Evolutionary conservation across 2,888 invertebrate species (phyloP), one percentile per base, ranked within the genome.

Genomic region (Lacanobia oleracea): DNA sequence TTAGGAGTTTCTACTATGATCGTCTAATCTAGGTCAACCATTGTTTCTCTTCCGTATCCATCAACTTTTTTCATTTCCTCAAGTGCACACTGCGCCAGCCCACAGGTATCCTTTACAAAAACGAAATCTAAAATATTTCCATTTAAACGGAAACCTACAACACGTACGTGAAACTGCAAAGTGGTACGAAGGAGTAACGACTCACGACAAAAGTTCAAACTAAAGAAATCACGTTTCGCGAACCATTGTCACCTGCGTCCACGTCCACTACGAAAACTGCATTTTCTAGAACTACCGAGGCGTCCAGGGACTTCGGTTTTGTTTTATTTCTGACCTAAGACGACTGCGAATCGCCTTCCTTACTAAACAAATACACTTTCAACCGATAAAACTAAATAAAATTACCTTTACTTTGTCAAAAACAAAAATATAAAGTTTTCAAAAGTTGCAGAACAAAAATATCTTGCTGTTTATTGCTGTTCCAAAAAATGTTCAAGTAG

Each of bases 221-320:
- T 86, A 83, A 88, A 88, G 87, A 84, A 88, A 90, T 88, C 87
- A 83, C 87, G 86, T 86, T 78, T 67, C 61, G 21, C 76, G 74
- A 75, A 83, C 82, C 79, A 90, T 89, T 91, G 91, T 90, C 91
- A 92, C 92, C 91, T 92, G 92, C 78, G 88, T 81, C 86, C 87
- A 72, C 78, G 88, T 81, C 86, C 87, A 72, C 72, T 80, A 80
- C 84, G 83, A 85, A 88, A 88, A 87, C 86, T 86, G 86, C 86
- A 87, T 86, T 88, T 85, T 80, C 78, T 81, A 83, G 85, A 87
- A 87, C 84, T 85, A 81, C 77, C 70, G 67, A 68, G 70, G 63
- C 70, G 56, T 62, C 64, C 50, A 54, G 67, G 63, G 79, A 79
- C 68, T 60, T 75, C 54, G 62, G 64, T 71, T 73, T 70, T 73